Evolutionary conservation across 2,888 invertebrate genomes (phyloP), one percentile per base, ranked within the genome.

Genomic region (Slavum lentiscoides): DNA sequence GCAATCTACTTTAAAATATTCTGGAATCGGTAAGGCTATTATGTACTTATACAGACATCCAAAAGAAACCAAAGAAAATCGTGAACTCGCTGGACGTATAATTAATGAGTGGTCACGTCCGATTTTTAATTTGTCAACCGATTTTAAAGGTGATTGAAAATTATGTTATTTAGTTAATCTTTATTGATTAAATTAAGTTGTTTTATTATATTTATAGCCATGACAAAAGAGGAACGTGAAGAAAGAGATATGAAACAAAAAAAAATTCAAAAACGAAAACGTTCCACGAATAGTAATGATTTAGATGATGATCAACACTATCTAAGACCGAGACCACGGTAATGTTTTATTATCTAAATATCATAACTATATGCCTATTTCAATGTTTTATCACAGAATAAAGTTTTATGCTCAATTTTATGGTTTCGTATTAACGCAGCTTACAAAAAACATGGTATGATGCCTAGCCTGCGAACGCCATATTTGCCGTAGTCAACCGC

Each of bases 11-110:
- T 88, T 99, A 84, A 97, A 97, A 87, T 95, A 95, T 86, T 97
- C 97, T 11, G 98, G 98, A 43, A 96, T 98, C 84, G 98, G 98
- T 81, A 98, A 98, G 88, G 98, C 99, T 64, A 96, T 99, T 1
- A 99, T 99, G 99, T 98, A 98, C 88, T 89, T 99, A 74, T 98
- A 96, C 88, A 99, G 99, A 87, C 98, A 99, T 87, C 98, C 99
- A 0, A 94, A 93, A 87, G 99, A 99, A 89, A 94, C 95, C 0
- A 96, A 96, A 87, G 90, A 91, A 82, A 98, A 98, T 88, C 93
- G 93, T 85, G 94, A 94, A 86, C 90, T 92, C 76, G 97, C 97
- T 82, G 96, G 96, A 1, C 92, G 94, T 84, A 90, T 98, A 83
- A 98, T 98, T 84, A 96, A 95, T 83, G 97, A 97, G 88, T 99